Percentiles rank a stretch among this genome's conserved stretches.
These are phyloP conservation scores for Cyclopterus lumpus DNA, from an alignment of 2,797 vertebrate genomes.

Conservation along the genomic window DNA sequence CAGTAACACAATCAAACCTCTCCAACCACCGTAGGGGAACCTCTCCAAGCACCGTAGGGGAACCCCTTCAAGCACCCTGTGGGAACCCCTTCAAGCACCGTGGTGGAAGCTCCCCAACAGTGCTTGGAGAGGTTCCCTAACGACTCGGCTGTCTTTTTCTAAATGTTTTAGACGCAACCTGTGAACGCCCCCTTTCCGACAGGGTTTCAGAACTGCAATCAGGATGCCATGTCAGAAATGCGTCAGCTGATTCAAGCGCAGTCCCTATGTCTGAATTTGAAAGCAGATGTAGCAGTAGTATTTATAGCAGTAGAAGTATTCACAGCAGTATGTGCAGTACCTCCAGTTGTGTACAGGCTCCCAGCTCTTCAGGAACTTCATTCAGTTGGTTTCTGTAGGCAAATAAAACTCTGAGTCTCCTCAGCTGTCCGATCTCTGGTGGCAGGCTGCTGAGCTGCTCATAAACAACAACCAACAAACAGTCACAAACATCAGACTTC, in stretches of 20 bases:
- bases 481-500: background rate
- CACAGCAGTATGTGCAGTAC: slow-evolving; percentile 22
- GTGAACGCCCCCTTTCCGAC: too few species aligned
- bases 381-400: slow-evolving; percentile 88
- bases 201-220: too few species aligned
- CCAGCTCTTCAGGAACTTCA: slow-evolving; percentile 89
- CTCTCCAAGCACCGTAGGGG: too few species aligned
- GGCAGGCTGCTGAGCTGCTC: slow-evolving; percentile 86
- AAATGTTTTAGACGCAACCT: too few species aligned
- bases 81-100: too few species aligned
- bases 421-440: slow-evolving; percentile 88
- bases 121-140: too few species aligned
- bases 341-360: slow-evolving; percentile 87
- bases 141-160: too few species aligned
- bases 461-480: background rate
- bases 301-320: background rate
- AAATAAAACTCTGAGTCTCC: slow-evolving; percentile 89
- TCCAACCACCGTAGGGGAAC: too few species aligned
- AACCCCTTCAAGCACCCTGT: too few species aligned
- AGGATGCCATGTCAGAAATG: too few species aligned
- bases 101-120: too few species aligned
- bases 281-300: background rate
- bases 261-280: background rate
- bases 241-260: background rate
- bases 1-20: too few species aligned